Evolutionary conservation across 2,797 vertebrate genomes (phyloP).

Genomic region (Oryzias sinensis): DNA sequence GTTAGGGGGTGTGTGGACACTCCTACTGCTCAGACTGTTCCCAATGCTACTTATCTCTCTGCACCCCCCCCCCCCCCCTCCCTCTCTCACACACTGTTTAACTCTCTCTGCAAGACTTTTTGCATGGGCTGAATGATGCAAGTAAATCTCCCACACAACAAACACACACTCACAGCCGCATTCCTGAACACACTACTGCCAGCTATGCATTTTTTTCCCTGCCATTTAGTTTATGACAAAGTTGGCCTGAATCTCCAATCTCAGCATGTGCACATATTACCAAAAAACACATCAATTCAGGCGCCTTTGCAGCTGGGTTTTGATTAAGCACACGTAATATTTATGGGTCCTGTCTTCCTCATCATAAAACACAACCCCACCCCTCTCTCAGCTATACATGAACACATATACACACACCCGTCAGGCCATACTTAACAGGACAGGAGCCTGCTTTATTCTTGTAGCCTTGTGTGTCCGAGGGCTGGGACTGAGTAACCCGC

Average conservation of each 20-base stretch:
- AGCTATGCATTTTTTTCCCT: conserved; percentile 31
- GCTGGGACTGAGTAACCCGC: conserved; percentile 52
- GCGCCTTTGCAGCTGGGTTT: conserved; percentile 59
- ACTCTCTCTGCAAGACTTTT: conserved; percentile 47
- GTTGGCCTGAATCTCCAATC: conserved; percentile 24
- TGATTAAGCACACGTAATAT: conserved; percentile 69
- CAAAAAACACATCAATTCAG: conserved; percentile 63
- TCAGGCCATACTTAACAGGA: conserved; percentile 58
- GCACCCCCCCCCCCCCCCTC: not conserved
- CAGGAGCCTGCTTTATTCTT: conserved; percentile 76
- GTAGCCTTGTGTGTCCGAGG: conserved; percentile 34
- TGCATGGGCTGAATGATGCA: conserved; percentile 25
- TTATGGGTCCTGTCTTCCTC: conserved; percentile 66
- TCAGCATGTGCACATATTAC: conserved; percentile 41
- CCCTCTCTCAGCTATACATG: conserved; percentile 49
- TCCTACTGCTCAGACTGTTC: conserved; percentile 48
- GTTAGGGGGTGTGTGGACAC: conserved; percentile 3
- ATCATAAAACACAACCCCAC: conserved; percentile 66
- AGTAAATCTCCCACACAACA: conserved; percentile 24
- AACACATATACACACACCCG: conserved; percentile 27
- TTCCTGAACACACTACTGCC: conserved; percentile 42
- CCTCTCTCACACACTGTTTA: conserved; percentile 17
- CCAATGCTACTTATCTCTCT: conserved; percentile 61
- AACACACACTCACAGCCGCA: conserved; percentile 5
- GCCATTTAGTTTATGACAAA: conserved; percentile 1